A percentile compares a stretch with the other conserved stretches of the same genome.
Evolutionary conservation across 1,140 invertebrate genomes (phyloP).

Genomic region (Drepana arcuata): DNA sequence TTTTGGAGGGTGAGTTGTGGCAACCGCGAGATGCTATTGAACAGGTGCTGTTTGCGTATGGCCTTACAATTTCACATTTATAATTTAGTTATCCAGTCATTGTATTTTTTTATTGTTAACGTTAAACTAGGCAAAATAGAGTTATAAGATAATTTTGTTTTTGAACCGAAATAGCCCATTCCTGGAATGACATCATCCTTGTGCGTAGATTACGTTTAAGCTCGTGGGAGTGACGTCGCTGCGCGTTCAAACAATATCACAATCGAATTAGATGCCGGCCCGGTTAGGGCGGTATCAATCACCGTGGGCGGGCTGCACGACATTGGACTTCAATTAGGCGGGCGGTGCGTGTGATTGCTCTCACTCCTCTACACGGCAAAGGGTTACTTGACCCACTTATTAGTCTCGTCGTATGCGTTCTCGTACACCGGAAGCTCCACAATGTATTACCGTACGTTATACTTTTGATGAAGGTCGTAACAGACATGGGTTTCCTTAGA

Average conservation of each 20-base stretch:
- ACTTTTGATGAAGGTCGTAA: no score
- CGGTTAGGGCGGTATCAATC: slow-evolving; percentile 58
- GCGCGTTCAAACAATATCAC: slow-evolving; percentile 49
- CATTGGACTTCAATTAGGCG: slow-evolving; percentile 70
- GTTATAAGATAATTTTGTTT: no score
- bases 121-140: no score
- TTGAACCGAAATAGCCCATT: slow-evolving; percentile 22
- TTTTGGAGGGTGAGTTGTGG: no score
- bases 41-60: no score
- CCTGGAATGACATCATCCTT: slow-evolving; percentile 28
- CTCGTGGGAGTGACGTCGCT: slow-evolving; percentile 28
- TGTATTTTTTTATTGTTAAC: no score
- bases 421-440: slow-evolving; percentile 36
- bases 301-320: slow-evolving; percentile 59
- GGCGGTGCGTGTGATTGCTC: slow-evolving; percentile 62
- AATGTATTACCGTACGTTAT: no score
- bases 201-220: slow-evolving; percentile 21
- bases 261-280: slow-evolving; percentile 51
- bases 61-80: no score
- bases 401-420: slow-evolving; percentile 39
- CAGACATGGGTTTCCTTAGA: no score
- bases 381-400: slow-evolving; percentile 67
- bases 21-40: no score
- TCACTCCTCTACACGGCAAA: slow-evolving; percentile 55
- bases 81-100: no score